Conservation (phyloP, 1,140 invertebrate species). For the Lasaia peninsularis region DNA sequence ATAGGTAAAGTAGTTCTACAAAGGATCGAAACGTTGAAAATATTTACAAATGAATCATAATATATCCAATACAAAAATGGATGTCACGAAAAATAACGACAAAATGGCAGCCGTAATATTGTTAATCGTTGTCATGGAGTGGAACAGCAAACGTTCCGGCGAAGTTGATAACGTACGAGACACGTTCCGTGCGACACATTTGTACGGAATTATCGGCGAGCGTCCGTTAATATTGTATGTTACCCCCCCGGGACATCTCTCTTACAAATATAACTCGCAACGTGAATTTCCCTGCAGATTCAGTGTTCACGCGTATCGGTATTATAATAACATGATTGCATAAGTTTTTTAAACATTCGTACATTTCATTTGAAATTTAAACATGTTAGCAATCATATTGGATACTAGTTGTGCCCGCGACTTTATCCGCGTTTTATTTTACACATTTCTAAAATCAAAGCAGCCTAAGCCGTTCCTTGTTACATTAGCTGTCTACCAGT, state of each 20-base stretch:
- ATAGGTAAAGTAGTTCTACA: no score
- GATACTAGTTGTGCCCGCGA: no score
- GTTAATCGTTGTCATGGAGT: slow-evolving; percentile 11
- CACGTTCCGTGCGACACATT: slow-evolving; percentile 28
- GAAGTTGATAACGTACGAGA: slow-evolving; percentile 22
- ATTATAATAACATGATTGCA: background rate
- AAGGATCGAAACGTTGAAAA: no score
- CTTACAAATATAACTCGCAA: slow-evolving; percentile 3
- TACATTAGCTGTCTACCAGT: no score
- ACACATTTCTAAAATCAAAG: no score
- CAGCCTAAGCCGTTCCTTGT: no score
- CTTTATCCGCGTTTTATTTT: no score
- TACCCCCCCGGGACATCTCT: background rate
- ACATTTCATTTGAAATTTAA: no score
- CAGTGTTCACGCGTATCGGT: background rate
- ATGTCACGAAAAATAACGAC: background rate
- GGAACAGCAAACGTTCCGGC: background rate
- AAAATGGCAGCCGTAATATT: background rate
- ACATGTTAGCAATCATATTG: no score
- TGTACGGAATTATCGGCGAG: slow-evolving; percentile 24
- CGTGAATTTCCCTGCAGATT: background rate
- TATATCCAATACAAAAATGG: no score
- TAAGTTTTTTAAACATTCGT: no score
- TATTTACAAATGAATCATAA: no score
- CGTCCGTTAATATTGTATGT: slow-evolving; percentile 26